Conservation (phyloP, 1,140 invertebrate species). For the Druon quercuslanigerum region DNA sequence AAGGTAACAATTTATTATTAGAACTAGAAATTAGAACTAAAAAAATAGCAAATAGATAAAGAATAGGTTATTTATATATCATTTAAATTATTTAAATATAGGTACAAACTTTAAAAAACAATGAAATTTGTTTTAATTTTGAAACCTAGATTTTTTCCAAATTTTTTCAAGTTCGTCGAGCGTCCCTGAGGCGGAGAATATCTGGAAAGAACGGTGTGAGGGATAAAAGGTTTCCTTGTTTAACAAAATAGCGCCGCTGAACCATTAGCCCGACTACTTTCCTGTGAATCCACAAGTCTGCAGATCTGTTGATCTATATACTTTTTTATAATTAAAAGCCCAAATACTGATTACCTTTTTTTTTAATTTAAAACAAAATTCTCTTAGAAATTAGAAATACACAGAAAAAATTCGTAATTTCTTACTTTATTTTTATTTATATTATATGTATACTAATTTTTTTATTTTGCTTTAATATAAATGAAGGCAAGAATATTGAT, state of each 20-base stretch:
- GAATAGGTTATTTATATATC: not conserved
- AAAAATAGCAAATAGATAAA: not conserved
- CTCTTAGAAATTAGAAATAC: too few species aligned
- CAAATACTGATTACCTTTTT: too few species aligned
- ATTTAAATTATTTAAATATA: not conserved
- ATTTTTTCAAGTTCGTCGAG: slow-evolving; percentile 27
- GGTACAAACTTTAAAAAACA: too few species aligned
- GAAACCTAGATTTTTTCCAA: not conserved
- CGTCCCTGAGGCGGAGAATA: slow-evolving; percentile 56
- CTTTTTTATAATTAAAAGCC: not conserved
- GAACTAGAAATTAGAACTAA: too few species aligned
- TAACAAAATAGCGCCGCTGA: slow-evolving; percentile 73
- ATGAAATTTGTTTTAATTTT: not conserved
- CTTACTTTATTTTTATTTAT: too few species aligned
- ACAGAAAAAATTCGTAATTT: too few species aligned
- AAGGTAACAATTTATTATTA: too few species aligned
- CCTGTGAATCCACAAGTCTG: slow-evolving; percentile 42
- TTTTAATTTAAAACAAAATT: too few species aligned
- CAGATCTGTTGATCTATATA: slow-evolving; percentile 41
- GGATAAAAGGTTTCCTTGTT: slow-evolving; percentile 76
- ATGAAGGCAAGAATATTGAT: too few species aligned
- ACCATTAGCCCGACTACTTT: slow-evolving; percentile 72
- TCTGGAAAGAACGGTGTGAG: slow-evolving; percentile 44
- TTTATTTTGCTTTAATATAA: too few species aligned
- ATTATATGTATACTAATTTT: too few species aligned